Conservation (phyloP, 2,797 vertebrate genomes). For the Tangara arthus region DNA sequence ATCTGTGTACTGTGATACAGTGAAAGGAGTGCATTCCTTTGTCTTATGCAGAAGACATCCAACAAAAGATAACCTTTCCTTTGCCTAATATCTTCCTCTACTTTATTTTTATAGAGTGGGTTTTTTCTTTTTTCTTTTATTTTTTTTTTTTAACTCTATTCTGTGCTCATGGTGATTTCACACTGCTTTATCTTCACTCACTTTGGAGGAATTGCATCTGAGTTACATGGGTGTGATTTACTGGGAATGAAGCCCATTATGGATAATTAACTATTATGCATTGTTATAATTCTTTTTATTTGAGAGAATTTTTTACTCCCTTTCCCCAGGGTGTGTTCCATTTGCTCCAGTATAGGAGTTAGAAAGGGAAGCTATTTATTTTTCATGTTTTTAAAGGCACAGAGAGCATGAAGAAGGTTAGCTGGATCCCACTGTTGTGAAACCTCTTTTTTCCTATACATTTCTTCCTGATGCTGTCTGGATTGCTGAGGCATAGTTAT, state of each 20-base stretch:
- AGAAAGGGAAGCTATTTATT: conserved; percentile 1
- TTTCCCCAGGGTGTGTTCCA: conserved; percentile 14
- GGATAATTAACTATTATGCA: neutral
- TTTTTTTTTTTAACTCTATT: neutral
- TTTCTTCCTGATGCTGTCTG: neutral
- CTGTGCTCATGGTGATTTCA: neutral
- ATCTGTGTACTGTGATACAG: neutral
- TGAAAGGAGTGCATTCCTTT: neutral
- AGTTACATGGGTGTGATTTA: neutral
- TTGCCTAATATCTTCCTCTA: neutral
- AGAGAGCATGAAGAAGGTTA: neutral
- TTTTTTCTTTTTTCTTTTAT: neutral
- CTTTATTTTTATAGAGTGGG: neutral
- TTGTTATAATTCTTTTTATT: neutral
- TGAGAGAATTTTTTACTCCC: neutral
- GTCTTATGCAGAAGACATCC: neutral
- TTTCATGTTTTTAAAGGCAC: conserved; percentile 17
- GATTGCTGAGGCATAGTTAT: neutral
- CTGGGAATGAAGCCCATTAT: neutral
- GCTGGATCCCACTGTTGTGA: neutral
- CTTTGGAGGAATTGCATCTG: neutral
- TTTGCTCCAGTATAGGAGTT: neutral
- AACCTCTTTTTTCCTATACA: neutral
- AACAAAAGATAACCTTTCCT: neutral
- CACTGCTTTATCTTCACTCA: neutral